Evolutionary conservation across 2,113 vertebrate genomes (phyloP).

Genomic region (Cochlearius cochlearius): DNA sequence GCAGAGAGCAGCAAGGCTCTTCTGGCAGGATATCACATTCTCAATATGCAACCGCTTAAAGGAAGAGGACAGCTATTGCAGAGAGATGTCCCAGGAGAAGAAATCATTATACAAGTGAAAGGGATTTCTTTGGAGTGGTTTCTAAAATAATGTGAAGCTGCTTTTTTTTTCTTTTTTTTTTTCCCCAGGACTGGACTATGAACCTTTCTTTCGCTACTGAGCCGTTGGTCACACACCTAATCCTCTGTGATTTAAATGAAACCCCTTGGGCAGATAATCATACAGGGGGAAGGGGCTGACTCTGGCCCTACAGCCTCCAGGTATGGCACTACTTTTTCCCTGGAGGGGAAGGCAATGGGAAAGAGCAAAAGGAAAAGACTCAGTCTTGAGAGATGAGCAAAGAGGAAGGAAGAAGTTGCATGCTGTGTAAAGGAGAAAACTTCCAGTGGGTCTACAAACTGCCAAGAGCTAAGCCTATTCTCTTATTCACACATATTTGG

Average conservation of each 20-base stretch:
- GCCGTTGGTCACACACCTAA: background rate
- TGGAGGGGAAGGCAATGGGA: background rate
- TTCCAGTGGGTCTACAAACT: background rate
- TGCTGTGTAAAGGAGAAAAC: background rate
- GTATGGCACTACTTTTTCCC: background rate
- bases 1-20: constrained; percentile 6
- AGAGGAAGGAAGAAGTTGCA: background rate
- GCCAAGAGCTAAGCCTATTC: background rate
- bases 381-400: background rate
- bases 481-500: background rate
- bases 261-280: background rate
- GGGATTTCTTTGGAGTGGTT: background rate
- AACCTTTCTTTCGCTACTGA: background rate
- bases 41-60: constrained; percentile 30
- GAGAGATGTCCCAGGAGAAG: constrained; percentile 6
- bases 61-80: constrained; percentile 16
- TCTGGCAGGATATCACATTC: constrained; percentile 15
- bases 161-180: background rate
- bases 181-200: background rate
- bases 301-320: background rate
- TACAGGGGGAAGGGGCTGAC: background rate
- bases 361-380: background rate
- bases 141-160: background rate
- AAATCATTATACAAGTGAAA: constrained; percentile 1
- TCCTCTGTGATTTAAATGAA: background rate